Conservation (phyloP, 2,113 vertebrate species). For the Percina caprodes region DNA sequence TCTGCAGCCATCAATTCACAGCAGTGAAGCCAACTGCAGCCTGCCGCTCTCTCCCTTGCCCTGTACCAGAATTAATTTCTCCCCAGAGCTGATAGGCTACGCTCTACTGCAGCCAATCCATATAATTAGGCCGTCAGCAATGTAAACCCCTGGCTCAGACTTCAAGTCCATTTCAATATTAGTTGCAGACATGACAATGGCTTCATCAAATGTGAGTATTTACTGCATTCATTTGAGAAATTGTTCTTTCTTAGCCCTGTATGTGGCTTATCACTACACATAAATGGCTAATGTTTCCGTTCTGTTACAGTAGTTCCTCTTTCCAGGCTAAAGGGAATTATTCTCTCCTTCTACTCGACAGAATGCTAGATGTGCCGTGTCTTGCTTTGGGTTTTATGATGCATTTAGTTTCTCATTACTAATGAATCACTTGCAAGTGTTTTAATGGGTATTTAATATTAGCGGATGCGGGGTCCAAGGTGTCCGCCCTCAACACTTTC, state of each 20-base stretch:
- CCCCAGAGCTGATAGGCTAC: constrained; percentile 83
- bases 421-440: constrained; percentile 62
- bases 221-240: constrained; percentile 66
- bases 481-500: constrained; percentile 39
- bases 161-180: constrained; percentile 81
- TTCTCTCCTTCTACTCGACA: constrained; percentile 28
- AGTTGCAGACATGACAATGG: constrained; percentile 76
- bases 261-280: constrained; percentile 36
- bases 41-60: constrained; percentile 60
- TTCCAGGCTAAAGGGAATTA: constrained; percentile 21
- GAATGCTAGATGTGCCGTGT: constrained; percentile 19
- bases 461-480: constrained; percentile 43
- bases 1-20: constrained; percentile 79
- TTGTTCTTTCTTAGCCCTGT: constrained; percentile 36
- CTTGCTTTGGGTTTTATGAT: constrained; percentile 56
- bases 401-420: constrained; percentile 61
- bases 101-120: constrained; percentile 84
- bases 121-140: constrained; percentile 86
- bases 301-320: constrained; percentile 38
- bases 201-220: constrained; percentile 76
- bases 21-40: constrained; percentile 68
- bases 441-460: constrained; percentile 63
- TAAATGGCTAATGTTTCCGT: constrained; percentile 49
- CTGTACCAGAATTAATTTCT: constrained; percentile 79
- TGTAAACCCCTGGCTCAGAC: constrained; percentile 81